Base-by-base conservation (phyloP, 1,140 invertebrate species). In the Zaprionus lachaisei region DNA sequence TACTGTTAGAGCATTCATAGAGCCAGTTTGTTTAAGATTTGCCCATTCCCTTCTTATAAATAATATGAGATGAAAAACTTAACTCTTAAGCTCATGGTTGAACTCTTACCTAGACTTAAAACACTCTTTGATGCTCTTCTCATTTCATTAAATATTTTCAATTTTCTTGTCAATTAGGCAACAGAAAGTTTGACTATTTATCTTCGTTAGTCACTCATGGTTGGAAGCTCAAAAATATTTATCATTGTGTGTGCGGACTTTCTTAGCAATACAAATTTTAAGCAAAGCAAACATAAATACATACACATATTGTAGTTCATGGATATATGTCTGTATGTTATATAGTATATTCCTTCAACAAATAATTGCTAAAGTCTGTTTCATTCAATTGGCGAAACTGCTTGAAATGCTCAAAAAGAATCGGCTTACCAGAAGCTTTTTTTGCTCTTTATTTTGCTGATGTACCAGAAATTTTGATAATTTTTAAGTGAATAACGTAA, bases 141-240 rank as follows among this genome's bases (percentile, higher is more conserved):
- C 76, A 82, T 85, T 90, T 85, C 76, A 85, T 90, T 90, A 66
- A 77, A 82, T 75, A 90, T 72, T 90, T 89, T 90, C 72, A 83
- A 87, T 87, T 89, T 89, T 90, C 85, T 82, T 80, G 74, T 81
- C 84, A 89, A 90, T 89, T 89, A 89, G 83, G 77, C 76, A 78
- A 54, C 60, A 58, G 58, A 54, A 89, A 68, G 81, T 89, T 89
- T 47, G 58, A 77, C 75, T 79, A 81, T 89, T 89, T 89, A 80
- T 89, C 84, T 89, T 89, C 81, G 69, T 64, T 87, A 77, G 70
- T 55, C 65, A 28, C 34, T 41, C 20, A 61, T 24, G 60, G 44
- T 55, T 15, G 47, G 20, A 51, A 54, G 24, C 70, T 67, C 54
- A 47, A 60, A 64, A 34, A 67, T 55, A 57, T 54, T 17, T 60